Base-by-base conservation (phyloP, 2,888 invertebrate species). In the Gymnosoma rotundatum region DNA sequence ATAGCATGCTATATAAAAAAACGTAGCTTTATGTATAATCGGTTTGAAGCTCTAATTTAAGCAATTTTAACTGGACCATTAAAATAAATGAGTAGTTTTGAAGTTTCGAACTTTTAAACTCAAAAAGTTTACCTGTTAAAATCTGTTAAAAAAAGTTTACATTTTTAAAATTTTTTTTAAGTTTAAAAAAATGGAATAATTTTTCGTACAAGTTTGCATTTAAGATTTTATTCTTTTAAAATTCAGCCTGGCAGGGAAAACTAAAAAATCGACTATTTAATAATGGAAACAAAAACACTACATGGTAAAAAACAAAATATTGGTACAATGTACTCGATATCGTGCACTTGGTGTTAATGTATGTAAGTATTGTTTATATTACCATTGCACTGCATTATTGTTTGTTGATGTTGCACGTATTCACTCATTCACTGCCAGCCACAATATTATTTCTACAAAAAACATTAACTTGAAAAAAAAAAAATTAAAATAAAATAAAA, bases 391-490 rank as follows among this genome's bases (percentile, higher is more conserved):
- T 52, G 18, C 45, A 70, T 70, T 21, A 36, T 56, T 58, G 21
- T 45, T 52, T 73, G 48, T 36, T 74, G 50, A 78, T 73, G 69
- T 78, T 84, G 84, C 81, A 84, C 84, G 81, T 84, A 81, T 69
- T 58, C 64, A 36, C 38, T 64, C 42, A 78, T 66, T 72, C 74
- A 83, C 78, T 83, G 72, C 50, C 72, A 56, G 69, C 16, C 61
- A 67, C 25, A 73, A 60, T 73, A 52, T 73, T 78, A 58, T 64
- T 64, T 42, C 25, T 18, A 63, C 48, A 54, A 56, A 7, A 21
- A 67, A 38, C n/a, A 56, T 63, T 61, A 20, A 45, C 58, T 67
- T 1, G 10, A 48, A 64, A 8, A 52, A 16, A 50, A 4, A 25
- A n/a, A n/a, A n/a, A n/a, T n/a, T n/a, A n/a, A 50, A 70, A 63